Conservation (phyloP, 2,113 vertebrate species). For the Melanocharis versteri region DNA sequence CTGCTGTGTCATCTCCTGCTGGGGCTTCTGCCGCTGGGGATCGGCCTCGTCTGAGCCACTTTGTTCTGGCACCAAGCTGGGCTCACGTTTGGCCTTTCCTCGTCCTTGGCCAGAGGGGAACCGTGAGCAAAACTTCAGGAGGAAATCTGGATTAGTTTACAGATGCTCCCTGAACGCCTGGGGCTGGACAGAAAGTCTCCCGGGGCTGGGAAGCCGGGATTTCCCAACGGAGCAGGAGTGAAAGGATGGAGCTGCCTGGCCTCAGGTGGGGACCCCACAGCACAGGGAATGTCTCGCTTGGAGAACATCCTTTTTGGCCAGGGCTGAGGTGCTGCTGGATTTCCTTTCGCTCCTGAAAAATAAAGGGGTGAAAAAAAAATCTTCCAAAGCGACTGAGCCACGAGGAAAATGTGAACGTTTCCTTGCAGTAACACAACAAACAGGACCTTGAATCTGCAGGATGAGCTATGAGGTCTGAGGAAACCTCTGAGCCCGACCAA, state of each 20-base stretch:
- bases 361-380: rapidly evolving
- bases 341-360: not conserved
- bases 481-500: not conserved
- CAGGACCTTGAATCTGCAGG: not conserved
- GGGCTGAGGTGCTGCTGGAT: not conserved
- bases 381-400: not conserved
- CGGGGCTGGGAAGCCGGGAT: rapidly evolving
- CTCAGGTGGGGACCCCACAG: not conserved
- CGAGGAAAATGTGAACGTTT: not conserved
- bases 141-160: not conserved
- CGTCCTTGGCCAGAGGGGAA: not conserved
- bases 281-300: not conserved
- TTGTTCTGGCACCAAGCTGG: conserved; percentile 28
- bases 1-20: conserved; percentile 3
- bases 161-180: not conserved
- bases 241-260: not conserved
- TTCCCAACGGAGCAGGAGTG: not conserved
- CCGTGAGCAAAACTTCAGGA: not conserved
- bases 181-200: not conserved
- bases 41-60: not conserved
- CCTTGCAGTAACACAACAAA: not conserved
- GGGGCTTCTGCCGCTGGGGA: not conserved
- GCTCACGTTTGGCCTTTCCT: not conserved
- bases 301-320: rapidly evolving
- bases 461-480: not conserved